Evolutionary conservation across 1,140 invertebrate genomes (phyloP).

Genomic region (Drosophila saltans): DNA sequence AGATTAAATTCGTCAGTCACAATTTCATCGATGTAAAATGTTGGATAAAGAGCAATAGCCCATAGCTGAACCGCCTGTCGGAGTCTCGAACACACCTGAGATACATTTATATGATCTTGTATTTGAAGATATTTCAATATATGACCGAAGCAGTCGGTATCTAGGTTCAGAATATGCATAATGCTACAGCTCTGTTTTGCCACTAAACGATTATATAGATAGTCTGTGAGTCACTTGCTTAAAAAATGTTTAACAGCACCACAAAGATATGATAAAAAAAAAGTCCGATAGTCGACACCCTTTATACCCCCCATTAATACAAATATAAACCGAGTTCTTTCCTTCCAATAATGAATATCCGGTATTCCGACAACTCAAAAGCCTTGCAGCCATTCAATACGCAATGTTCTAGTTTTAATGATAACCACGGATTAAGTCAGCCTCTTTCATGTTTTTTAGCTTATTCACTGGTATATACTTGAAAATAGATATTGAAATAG

Average conservation of each 20-base stretch:
- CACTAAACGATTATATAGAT: conserved; percentile 5
- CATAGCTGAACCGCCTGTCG: not conserved
- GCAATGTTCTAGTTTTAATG: no score
- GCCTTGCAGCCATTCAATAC: no score
- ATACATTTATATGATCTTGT: conserved; percentile 20
- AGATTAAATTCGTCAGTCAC: conserved; percentile 7
- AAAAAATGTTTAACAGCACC: not conserved
- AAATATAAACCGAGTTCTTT: no score
- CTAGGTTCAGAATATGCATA: conserved; percentile 24
- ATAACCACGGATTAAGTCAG: no score
- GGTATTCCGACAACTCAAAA: no score
- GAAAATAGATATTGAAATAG: not conserved
- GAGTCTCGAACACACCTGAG: not conserved
- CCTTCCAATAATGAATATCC: no score
- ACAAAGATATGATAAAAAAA: not conserved
- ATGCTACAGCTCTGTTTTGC: not conserved
- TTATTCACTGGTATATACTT: no score
- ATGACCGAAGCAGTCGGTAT: conserved; percentile 24
- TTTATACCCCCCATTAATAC: not conserved
- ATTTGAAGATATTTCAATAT: conserved; percentile 29
- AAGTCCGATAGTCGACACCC: not conserved
- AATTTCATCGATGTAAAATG: conserved; percentile 11
- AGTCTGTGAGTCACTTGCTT: not conserved
- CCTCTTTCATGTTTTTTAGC: no score
- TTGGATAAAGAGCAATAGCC: conserved; percentile 5